Evolutionary conservation across 37 sponge, comb jelly and placozoan genomes (phyloP), one percentile per base, ranked within the genome.

Genomic region (Lycopodina hypogea): DNA sequence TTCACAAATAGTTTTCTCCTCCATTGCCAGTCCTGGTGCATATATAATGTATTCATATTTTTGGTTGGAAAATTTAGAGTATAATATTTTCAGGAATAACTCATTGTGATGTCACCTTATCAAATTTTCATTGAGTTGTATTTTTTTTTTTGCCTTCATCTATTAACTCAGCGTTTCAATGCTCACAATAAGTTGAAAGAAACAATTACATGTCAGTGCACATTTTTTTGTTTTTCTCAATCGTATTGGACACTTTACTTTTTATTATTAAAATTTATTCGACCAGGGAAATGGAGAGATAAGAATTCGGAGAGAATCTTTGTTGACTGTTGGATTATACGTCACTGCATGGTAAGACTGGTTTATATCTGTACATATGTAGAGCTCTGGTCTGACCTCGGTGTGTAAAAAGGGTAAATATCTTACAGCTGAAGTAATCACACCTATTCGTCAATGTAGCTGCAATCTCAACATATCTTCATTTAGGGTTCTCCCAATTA

Each of bases 401-500:
- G 26, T n/a, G 61, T 21, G 61, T 60, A 60, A 28, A 60, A n/a
- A 17, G 23, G 24, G 24, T 21, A 22, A 60, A 60, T 17, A 60
- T 21, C 24, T 26, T n/a, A 17, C 24, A 8, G 7, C 23, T 17
- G 4, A 60, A n/a, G 61, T n/a, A 60, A 60, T 60, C 61, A 60
- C 61, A 22, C 19, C 24, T 17, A 21, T 6, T 60, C 6, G 4
- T 6, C 8, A 28, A 7, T 28, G 15, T 52, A 52, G 53, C 11
- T 60, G 24, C 24, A 60, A 30, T 30, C 12, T 17, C 1, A 9
- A 74, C 32, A 9, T 55, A 35, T 52, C 9, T 55, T 32, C 61
- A 12, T 48, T 14, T 45, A 84, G 84, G 84, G 18, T 69, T 29
- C 61, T 84, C 3, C 84, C 84, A 29, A 17, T 59, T 1, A 34